A percentile compares a stretch with the other conserved stretches of the same genome.
Conservation (phyloP, 1,140 invertebrate species). For the Diabrotica virgifera region DNA sequence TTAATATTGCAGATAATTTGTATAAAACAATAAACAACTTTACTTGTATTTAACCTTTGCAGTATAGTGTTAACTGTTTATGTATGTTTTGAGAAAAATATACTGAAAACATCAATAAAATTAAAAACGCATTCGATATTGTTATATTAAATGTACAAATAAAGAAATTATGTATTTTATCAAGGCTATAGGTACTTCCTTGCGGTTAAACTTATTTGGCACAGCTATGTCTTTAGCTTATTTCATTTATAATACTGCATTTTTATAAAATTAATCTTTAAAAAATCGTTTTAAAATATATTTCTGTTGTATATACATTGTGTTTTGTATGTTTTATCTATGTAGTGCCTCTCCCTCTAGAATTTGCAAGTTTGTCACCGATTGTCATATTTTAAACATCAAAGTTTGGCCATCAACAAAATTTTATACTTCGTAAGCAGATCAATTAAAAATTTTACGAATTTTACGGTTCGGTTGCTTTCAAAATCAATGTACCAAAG, state of each 20-base stretch:
- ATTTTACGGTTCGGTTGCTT: no score
- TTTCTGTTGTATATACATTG: conserved; percentile 39
- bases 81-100: no score
- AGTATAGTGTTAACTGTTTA: no score
- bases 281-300: conserved; percentile 33
- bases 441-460: no score
- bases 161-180: background rate
- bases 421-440: conserved; percentile 20
- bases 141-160: background rate
- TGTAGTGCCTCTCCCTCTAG: conserved; percentile 45
- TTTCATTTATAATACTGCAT: conserved; percentile 32
- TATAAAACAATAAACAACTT: no score
- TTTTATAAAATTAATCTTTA: conserved; percentile 30
- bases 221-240: conserved; percentile 32
- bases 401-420: conserved; percentile 5
- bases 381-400: conserved; percentile 39
- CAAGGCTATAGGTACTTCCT: conserved; percentile 7
- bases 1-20: no score
- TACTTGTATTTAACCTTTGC: no score
- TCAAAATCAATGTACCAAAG: no score
- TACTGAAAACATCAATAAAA: no score
- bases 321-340: conserved; percentile 24
- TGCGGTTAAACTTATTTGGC: conserved; percentile 29
- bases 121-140: no score
- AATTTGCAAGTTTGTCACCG: conserved; percentile 43